Evolutionary conservation across 2,888 invertebrate species (phyloP), one percentile per base, ranked within the genome.

Genomic region (Leucophenga montana): DNA sequence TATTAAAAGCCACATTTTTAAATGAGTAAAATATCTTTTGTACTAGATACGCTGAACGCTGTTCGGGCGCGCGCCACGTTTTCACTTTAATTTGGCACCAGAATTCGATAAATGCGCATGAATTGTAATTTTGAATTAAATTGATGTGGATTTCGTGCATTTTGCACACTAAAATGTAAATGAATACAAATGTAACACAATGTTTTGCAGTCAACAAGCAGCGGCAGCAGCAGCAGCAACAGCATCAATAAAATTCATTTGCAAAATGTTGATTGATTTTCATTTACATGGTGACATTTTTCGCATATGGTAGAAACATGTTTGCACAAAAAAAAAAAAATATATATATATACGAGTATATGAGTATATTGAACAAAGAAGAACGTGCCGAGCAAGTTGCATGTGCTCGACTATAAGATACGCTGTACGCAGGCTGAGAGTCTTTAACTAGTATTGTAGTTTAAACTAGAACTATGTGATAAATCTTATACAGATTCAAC

Each of bases 121-220:
- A 84, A 83, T 81, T 81, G 81, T 75, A 82, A 82, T 78, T 84
- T 74, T 67, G 74, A 80, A 83, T 83, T 77, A 77, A 80, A 80
- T 83, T 83, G 76, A 80, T 80, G 82, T 39, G 39, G 39, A 39
- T 39, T 39, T 39, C 39, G 39, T 39, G 39, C 54, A 54, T 22
- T 54, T 54, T 13, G 54, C n/a, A 8, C 18, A 54, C 22, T 20
- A 22, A 54, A 54, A 61, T 61, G 61, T 61, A 61, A 61, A 61
- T 61, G 61, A 61, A 61, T 61, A 39, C n/a, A 39, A 61, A 18
- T 61, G 57, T n/a, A 57, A 16, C 31, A 57, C 16, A 48, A 48
- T 13, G 16, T 48, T 14, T 48, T 48, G 22, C 22, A 20, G 22
- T 31, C 16, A 31, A n/a, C 20, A 18, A 18, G 9, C 8, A 14